phyloP scores from a whole-genome alignment of 2,888 invertebrate species.

The Cenopis cana region DNA sequence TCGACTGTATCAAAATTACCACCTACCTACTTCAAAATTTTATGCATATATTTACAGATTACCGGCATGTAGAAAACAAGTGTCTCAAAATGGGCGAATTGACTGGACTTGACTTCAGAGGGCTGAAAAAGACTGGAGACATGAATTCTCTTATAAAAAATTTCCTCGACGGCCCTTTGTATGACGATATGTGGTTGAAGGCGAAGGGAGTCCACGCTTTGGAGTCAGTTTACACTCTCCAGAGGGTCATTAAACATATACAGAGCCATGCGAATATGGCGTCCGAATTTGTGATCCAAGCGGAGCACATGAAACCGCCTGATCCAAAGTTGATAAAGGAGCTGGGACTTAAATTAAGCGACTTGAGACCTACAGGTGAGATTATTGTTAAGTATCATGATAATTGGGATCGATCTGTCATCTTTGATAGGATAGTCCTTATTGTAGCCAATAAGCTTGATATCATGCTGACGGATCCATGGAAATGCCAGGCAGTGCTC shows the following conservation, averaged over 20 bases:
- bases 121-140: constrained; percentile 65
- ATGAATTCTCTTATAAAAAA: constrained; percentile 67
- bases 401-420: no score
- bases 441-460: no score
- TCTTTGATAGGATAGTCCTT: no score
- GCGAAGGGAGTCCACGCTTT: constrained; percentile 62
- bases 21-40: no score
- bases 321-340: constrained; percentile 58
- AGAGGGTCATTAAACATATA: constrained; percentile 65
- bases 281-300: constrained; percentile 50
- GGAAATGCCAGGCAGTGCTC: no score
- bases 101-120: constrained; percentile 67
- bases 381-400: background rate
- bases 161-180: constrained; percentile 66
- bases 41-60: constrained; percentile 59
- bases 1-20: no score
- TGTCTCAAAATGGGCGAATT: constrained; percentile 67
- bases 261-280: constrained; percentile 58
- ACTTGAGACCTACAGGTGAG: constrained; percentile 49
- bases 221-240: constrained; percentile 63
- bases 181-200: constrained; percentile 61
- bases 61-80: constrained; percentile 60
- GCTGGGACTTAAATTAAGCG: constrained; percentile 53
- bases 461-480: no score
- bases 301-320: constrained; percentile 50